Conservation (phyloP, 2,797 vertebrate genomes). For the Diplodus puntazzo region DNA sequence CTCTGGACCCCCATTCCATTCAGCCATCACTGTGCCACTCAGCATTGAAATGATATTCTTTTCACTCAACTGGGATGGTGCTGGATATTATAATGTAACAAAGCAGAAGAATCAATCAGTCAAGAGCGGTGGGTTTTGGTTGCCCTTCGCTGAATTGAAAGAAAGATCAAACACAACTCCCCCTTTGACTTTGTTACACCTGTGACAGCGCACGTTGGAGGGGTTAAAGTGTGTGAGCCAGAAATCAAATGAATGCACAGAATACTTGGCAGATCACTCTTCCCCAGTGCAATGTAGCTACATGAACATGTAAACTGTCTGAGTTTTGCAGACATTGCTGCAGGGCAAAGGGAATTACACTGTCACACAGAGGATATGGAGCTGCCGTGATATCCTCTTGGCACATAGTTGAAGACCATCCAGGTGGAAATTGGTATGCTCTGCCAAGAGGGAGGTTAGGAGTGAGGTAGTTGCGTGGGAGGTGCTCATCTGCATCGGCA, state of each 20-base stretch:
- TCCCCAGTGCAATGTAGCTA: constrained; percentile 87
- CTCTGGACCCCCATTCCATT: constrained; percentile 26
- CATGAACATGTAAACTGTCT: constrained; percentile 95
- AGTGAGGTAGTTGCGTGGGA: constrained; percentile 72
- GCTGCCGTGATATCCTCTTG: constrained; percentile 91
- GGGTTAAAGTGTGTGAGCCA: constrained; percentile 78
- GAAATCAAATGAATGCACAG: constrained; percentile 82
- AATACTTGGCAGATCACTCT: constrained; percentile 86
- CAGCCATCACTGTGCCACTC: constrained; percentile 25
- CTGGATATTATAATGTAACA: constrained; percentile 38
- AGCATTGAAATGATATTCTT: constrained; percentile 14
- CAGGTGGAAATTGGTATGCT: constrained; percentile 89
- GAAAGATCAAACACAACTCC: constrained; percentile 53
- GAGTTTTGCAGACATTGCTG: constrained; percentile 96
- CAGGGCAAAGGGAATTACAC: constrained; percentile 95
- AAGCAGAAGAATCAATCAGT: constrained; percentile 43
- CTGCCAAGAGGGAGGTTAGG: constrained; percentile 81
- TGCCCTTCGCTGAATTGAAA: constrained; percentile 18
- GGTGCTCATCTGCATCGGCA: constrained; percentile 75
- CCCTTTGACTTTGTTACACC: constrained; percentile 55
- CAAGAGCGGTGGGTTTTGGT: constrained; percentile 3
- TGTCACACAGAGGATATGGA: constrained; percentile 94
- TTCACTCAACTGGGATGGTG: constrained; percentile 18
- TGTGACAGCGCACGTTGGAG: constrained; percentile 61
- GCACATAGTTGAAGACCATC: constrained; percentile 96